Percentiles rank a stretch among this genome's conserved stretches.
These are phyloP conservation scores for Trichogramma evanescens DNA, from an alignment of 2,888 invertebrate genomes.

Conservation along the genomic window DNA sequence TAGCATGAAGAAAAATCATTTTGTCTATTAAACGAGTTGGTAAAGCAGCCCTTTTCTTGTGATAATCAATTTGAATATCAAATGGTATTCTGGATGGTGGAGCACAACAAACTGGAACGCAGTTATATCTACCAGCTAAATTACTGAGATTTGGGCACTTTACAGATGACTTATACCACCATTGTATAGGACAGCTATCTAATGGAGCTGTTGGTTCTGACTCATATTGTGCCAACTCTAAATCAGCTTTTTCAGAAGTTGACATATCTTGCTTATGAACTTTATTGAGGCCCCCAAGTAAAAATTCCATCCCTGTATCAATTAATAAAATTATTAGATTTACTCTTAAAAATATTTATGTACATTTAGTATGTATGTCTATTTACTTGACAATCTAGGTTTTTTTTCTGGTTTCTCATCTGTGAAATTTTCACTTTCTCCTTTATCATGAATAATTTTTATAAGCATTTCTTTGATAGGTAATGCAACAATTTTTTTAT, in stretches of 20 bases:
- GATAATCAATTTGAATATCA: slow-evolving; percentile 42
- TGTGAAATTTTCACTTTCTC: slow-evolving; percentile 25
- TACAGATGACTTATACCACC: slow-evolving; percentile 45
- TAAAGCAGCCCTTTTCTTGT: slow-evolving; percentile 42
- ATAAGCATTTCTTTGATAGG: slow-evolving; percentile 45
- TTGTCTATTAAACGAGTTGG: slow-evolving; percentile 45
- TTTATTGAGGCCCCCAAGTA: slow-evolving; percentile 42
- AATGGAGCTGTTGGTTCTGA: slow-evolving; percentile 47
- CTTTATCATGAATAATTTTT: slow-evolving; percentile 42
- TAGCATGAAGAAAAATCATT: slow-evolving; percentile 44
- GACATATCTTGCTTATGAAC: slow-evolving; percentile 42
- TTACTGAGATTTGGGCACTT: slow-evolving; percentile 47
- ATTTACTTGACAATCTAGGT: slow-evolving; percentile 40
- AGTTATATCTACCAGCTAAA: slow-evolving; percentile 46
- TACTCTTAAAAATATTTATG: slow-evolving; percentile 6
- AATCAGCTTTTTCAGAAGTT: slow-evolving; percentile 45
- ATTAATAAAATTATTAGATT: not conserved
- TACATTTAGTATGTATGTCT: not conserved
- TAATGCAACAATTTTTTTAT: slow-evolving; percentile 40
- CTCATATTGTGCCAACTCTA: slow-evolving; percentile 49
- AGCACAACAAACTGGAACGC: slow-evolving; percentile 47
- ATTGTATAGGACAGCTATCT: slow-evolving; percentile 48
- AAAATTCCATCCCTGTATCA: slow-evolving; percentile 44
- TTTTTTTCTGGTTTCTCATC: slow-evolving; percentile 35
- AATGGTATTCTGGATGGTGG: slow-evolving; percentile 44